A percentile compares a stretch with the other conserved stretches of the same genome.
phyloP scores from a whole-genome alignment of 1,140 invertebrate genomes.

The Rhizoglyphus robini region DNA sequence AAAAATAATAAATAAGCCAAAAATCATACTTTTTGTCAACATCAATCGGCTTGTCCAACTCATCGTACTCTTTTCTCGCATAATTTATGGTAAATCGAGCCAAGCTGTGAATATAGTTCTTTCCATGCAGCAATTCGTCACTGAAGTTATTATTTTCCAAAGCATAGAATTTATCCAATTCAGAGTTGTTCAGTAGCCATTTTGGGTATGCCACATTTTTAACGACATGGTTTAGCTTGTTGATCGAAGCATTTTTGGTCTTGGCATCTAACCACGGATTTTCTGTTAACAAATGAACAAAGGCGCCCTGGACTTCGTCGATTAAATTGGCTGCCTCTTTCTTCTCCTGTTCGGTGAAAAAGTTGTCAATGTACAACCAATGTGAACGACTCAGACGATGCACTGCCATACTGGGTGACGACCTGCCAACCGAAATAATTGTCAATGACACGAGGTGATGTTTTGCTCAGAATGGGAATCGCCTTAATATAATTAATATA shows the following conservation, averaged over 20 bases:
- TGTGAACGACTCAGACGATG: conserved; percentile 34
- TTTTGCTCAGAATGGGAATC: conserved; percentile 15
- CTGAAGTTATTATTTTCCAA: background rate
- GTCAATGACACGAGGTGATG: conserved; percentile 26
- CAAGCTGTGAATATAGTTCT: background rate
- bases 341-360: background rate
- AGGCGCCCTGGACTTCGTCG: conserved; percentile 28
- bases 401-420: conserved; percentile 28
- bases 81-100: background rate
- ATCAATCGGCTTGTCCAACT: background rate
- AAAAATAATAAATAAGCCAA: background rate
- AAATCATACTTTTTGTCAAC: background rate
- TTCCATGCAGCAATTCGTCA: background rate
- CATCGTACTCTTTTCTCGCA: background rate
- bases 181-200: conserved; percentile 37
- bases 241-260: conserved; percentile 52
- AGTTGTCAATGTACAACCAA: conserved; percentile 20
- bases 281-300: conserved; percentile 19
- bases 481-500: conserved; percentile 21
- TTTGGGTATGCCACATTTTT: conserved; percentile 41
- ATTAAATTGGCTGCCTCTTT: conserved; percentile 45
- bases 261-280: conserved; percentile 80
- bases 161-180: background rate
- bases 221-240: conserved; percentile 33
- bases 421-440: conserved; percentile 36